These are phyloP conservation scores for Oxycera nigricornis DNA, from an alignment of 2,888 invertebrate species.

Conservation along the genomic window DNA sequence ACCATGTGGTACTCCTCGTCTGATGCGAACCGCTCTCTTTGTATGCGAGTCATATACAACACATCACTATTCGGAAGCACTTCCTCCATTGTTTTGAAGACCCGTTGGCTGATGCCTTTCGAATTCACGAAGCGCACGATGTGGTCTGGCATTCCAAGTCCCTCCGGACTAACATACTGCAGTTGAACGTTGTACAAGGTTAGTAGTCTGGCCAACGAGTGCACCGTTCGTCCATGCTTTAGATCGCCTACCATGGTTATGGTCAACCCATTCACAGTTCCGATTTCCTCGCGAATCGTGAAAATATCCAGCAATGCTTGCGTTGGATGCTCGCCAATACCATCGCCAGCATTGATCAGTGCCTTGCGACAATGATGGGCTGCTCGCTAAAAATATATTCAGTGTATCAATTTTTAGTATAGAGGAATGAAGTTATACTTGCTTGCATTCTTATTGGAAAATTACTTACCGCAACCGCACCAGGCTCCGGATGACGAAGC, in stretches of 20 bases:
- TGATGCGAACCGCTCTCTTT: conserved; percentile 87
- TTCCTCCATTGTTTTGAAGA: conserved; percentile 75
- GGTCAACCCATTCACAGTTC: conserved; percentile 96
- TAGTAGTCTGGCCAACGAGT: conserved; percentile 91
- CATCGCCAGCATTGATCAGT: conserved; percentile 98
- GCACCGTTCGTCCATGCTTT: conserved; percentile 97
- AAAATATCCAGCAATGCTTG: conserved; percentile 97
- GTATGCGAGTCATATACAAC: conserved; percentile 97
- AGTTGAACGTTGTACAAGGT: conserved; percentile 94
- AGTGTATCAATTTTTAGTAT: too few species aligned
- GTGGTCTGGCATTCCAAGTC: conserved; percentile 89
- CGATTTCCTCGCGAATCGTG: conserved; percentile 98
- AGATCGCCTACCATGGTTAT: conserved; percentile 99
- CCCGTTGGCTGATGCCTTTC: conserved; percentile 76
- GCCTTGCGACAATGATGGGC: conserved; percentile 85
- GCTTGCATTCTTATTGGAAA: neutral
- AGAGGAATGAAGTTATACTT: neutral
- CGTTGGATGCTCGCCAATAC: conserved; percentile 95
- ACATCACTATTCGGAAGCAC: conserved; percentile 95
- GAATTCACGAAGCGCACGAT: conserved; percentile 80
- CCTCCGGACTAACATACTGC: conserved; percentile 87
- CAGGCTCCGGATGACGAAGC: conserved; percentile 90
- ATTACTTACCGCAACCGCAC: conserved; percentile 81
- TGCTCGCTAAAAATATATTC: conserved; percentile 72
- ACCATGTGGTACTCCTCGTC: conserved; percentile 88